These are phyloP conservation scores for Clepsis dumicolana DNA, from an alignment of 2,888 invertebrate species.

Conservation along the genomic window DNA sequence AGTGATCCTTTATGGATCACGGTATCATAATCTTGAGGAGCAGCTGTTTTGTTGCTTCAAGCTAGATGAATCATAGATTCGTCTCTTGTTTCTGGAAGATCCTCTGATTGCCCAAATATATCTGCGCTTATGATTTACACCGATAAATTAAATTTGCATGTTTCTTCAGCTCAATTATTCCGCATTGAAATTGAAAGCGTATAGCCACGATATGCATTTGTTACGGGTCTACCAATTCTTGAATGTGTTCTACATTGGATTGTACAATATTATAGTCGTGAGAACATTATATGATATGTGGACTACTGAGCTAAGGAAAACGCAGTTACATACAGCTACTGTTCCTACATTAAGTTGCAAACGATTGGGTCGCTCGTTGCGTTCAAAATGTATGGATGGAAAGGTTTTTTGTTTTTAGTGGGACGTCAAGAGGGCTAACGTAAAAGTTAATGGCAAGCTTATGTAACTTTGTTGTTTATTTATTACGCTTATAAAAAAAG, in stretches of 20 bases:
- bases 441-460: background rate
- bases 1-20: background rate
- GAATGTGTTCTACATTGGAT: background rate
- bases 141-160: background rate
- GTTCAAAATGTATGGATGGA: background rate
- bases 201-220: too few relatives aligned
- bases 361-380: background rate
- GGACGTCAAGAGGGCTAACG: background rate
- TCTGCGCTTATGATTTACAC: slow-evolving; percentile 4
- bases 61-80: background rate
- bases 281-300: background rate
- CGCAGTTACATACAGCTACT: background rate
- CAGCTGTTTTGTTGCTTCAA: too few relatives aligned
- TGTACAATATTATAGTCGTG: background rate
- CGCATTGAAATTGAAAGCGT: background rate
- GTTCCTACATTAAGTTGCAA: background rate
- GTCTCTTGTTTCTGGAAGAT: background rate
- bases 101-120: background rate
- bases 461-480: too few relatives aligned
- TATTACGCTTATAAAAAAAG: background rate
- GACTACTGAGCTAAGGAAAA: background rate
- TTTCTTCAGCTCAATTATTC: background rate
- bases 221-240: too few relatives aligned
- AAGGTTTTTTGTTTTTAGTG: background rate
- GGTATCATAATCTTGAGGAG: too few relatives aligned